Evolutionary conservation across 2,797 vertebrate genomes (phyloP).

Genomic region (Cossypha polioptera): DNA sequence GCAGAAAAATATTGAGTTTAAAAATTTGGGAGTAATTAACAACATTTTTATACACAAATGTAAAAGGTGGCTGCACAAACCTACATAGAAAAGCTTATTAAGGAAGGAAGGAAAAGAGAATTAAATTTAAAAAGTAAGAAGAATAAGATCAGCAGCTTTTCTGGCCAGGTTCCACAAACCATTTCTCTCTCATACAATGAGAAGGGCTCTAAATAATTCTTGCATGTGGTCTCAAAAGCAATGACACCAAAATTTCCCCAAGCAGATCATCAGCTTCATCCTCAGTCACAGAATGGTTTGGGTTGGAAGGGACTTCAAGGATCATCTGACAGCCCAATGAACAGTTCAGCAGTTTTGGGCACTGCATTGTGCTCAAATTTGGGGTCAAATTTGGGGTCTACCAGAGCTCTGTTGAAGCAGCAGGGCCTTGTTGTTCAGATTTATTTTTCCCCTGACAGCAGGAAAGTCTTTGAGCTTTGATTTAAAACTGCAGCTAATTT

Average conservation of each 20-base stretch:
- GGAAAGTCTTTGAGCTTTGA: background rate
- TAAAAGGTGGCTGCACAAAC: background rate
- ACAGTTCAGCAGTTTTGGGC: background rate
- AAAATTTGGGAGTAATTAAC: background rate
- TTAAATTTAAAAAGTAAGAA: background rate
- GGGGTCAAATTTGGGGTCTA: background rate
- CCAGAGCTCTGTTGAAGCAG: background rate
- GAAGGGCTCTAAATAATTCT: background rate
- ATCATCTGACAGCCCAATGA: background rate
- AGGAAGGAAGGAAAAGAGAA: background rate
- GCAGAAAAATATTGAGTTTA: background rate
- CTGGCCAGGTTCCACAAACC: background rate
- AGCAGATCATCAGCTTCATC: background rate
- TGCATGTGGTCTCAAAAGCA: background rate
- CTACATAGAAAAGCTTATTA: background rate
- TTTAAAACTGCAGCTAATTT: background rate
- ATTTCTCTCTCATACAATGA: background rate
- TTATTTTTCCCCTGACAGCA: background rate
- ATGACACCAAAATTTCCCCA: background rate
- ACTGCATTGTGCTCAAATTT: background rate
- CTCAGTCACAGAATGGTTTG: background rate
- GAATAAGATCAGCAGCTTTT: background rate
- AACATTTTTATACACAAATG: background rate
- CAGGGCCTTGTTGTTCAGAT: background rate
- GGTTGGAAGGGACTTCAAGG: background rate